phyloP scores from a whole-genome alignment of 2,797 vertebrate species.

The Ceryle rudis region DNA sequence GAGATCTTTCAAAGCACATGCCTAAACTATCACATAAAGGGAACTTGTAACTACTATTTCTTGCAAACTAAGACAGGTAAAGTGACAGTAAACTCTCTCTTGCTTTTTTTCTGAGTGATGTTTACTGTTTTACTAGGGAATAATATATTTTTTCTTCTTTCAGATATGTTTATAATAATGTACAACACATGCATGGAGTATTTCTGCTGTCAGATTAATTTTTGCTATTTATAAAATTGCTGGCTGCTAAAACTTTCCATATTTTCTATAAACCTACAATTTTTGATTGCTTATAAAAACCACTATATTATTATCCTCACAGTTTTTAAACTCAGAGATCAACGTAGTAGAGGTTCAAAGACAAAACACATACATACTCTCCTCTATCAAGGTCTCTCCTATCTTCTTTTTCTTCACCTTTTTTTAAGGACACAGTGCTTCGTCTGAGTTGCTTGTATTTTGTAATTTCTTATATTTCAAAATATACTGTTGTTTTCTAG shows the following conservation, averaged over 20 bases:
- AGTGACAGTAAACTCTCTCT: neutral
- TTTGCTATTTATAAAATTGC: neutral
- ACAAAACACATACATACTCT: neutral
- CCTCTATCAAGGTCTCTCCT: neutral
- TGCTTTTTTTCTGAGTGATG: neutral
- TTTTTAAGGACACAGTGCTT: neutral
- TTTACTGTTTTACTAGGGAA: neutral
- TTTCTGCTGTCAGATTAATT: neutral
- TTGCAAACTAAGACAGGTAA: neutral
- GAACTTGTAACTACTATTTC: neutral
- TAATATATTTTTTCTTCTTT: neutral
- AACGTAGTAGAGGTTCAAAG: neutral
- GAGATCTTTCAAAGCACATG: neutral
- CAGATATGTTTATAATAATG: neutral
- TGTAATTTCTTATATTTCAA: slow-evolving; percentile 17
- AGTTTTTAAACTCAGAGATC: neutral
- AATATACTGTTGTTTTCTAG: neutral
- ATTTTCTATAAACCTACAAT: neutral
- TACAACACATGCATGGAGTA: neutral
- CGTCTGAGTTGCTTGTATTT: neutral
- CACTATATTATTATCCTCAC: neutral
- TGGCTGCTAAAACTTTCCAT: neutral
- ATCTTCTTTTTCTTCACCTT: neutral
- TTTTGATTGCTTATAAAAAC: neutral
- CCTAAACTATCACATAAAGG: neutral